A percentile compares a stretch with the other conserved stretches of the same genome.
Evolutionary conservation across 2,797 vertebrate species (phyloP).

Genomic region (Malacoctenus gilli): DNA sequence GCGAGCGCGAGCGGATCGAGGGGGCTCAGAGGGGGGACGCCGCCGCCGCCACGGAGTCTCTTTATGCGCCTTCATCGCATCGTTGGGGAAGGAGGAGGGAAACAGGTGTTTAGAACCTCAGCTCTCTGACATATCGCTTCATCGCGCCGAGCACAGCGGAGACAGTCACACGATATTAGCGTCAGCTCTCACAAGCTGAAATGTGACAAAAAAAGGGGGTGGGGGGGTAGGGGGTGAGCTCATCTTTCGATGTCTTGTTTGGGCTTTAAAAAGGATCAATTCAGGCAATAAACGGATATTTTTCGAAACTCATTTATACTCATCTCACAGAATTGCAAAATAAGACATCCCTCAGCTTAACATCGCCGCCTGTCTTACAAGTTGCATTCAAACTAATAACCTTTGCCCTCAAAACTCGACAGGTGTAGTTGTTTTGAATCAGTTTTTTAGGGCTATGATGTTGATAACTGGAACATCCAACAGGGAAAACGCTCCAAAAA

Average conservation of each 20-base stretch:
- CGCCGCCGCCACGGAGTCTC: slow-evolving; percentile 38
- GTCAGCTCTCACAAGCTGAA: slow-evolving; percentile 34
- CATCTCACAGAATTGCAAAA: no score
- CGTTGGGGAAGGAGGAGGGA: slow-evolving; percentile 42
- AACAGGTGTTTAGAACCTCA: slow-evolving; percentile 55
- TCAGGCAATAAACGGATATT: slow-evolving; percentile 28
- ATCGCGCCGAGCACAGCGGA: slow-evolving; percentile 35
- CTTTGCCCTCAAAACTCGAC: no score
- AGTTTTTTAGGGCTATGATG: no score
- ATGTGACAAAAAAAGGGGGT: slow-evolving; percentile 20
- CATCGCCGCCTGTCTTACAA: no score
- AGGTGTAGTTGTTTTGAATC: no score
- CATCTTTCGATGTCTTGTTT: slow-evolving; percentile 11
- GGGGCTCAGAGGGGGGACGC: slow-evolving; percentile 38
- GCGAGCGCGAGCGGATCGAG: slow-evolving; percentile 33
- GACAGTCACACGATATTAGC: slow-evolving; percentile 52
- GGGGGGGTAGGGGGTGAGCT: no score
- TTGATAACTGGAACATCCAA: no score
- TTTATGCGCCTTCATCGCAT: slow-evolving; percentile 56
- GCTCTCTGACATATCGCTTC: slow-evolving; percentile 47
- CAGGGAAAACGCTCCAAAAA: no score
- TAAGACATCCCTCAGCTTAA: no score
- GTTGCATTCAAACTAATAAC: no score
- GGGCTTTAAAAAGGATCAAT: slow-evolving; percentile 9
- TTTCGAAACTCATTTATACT: slow-evolving; percentile 1